Evolutionary conservation across 2,113 vertebrate genomes (phyloP), one percentile per base, ranked within the genome.

Genomic region (Paraplagusia blochii): DNA sequence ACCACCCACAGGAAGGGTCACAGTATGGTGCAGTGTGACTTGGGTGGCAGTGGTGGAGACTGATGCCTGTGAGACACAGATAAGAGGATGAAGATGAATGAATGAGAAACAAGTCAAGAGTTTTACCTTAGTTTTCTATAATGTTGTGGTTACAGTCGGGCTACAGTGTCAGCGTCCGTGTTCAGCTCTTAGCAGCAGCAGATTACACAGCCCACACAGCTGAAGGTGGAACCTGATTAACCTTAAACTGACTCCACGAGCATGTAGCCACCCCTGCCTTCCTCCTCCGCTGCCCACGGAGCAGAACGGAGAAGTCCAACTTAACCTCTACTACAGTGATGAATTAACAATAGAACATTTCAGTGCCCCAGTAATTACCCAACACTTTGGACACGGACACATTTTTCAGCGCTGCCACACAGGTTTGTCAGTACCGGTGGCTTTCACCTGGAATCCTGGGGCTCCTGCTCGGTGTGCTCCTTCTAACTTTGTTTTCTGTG

Each of bases 401-500:
- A 97, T 98, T 96, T 95, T 94, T 98, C 95, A 97, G 93, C 92
- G 94, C 92, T 93, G 95, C 95, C 95, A 95, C 90, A 85, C 88
- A 49, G 82, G 83, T 94, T 90, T 77, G 82, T 94, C 92, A 88
- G 91, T 91, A 91, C 90, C 90, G 92, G 93, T 93, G 94, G 95
- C 94, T 93, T 87, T 94, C 91, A 89, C 90, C 92, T 93, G 91
- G 92, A 95, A 94, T 95, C 92, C 90, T 90, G 90, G 90, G 88
- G 81, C 92, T 94, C n/a, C n/a, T n/a, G n/a, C n/a, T n/a, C n/a
- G n/a, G 93, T 92, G 92, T 89, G 92, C 82, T 90, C 85, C 84
- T 88, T 93, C 95, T 95, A 98, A 98, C 95, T 98, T 97, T 97
- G 95, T 99, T 99, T 98, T 95, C 94, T 90, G 90, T 95, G 94